Base-by-base conservation (phyloP, 2,888 invertebrate genomes). In the Ochropleura plecta region DNA sequence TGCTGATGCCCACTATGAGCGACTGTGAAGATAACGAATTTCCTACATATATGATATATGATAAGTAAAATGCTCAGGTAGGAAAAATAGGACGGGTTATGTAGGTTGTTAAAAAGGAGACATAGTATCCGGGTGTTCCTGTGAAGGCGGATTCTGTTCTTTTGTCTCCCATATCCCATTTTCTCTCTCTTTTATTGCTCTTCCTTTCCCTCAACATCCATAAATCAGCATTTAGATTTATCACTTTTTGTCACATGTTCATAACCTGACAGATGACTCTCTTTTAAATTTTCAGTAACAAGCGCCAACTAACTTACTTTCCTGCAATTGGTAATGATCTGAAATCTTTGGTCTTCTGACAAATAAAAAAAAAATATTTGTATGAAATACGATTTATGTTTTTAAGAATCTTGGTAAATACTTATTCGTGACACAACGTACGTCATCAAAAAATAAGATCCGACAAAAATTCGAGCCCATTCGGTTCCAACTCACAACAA, bases 401-500 rank as follows among this genome's bases (percentile, higher is more conserved):
- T 0, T 0, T 12, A 16, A 12, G n/a, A 66, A 40, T n/a, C 40
- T 66, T n/a, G 5, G 30, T n/a, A 48, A 40, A 64, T 0, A 16
- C 7, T 63, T n/a, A 65, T 40, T 18, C 18, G 9, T 70, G 44
- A 70, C 70, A 44, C 5, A 70, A 53, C 44, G 30, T 53, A 53
- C 30, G 53, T 44, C 44, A 53, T 51, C 51, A 69, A 5, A 70
- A 62, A n/a, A 57, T 65, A 66, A 44, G 57, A 78, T 30, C 51
- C 44, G 14, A 49, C 44, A 30, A 57, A 59, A 67, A 46, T 66
- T 30, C 20, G 49, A 66, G 66, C 49, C 67, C 78, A 49, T 57
- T 49, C 16, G 30, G 18, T 44, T 8, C 67, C 55, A 53, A 76
- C 53, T 49, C 67, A 75, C 74, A 77, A 77, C 77, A 66, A 77